Evolutionary conservation across 2,113 vertebrate genomes (phyloP), one percentile per base, ranked within the genome.

Genomic region (Tympanuchus pallidicinctus): DNA sequence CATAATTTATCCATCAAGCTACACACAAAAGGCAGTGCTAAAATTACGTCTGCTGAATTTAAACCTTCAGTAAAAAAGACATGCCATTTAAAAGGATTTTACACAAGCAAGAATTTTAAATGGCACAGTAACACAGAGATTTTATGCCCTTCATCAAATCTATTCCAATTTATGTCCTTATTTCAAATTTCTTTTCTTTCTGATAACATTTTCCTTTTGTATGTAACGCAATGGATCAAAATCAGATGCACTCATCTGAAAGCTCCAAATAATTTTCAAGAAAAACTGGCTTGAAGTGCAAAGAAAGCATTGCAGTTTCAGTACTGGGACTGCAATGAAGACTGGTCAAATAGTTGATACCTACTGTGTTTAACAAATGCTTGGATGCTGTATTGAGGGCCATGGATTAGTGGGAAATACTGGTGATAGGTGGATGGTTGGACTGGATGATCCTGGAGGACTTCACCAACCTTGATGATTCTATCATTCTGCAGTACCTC

Each of bases 1-100:
- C 14, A 42, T 82, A 71, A 93, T 77, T 88, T 36, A 95, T 76
- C 81, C 92, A 84, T 88, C 96, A 92, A 87, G 91, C 32, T 43
- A n/a, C 59, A 78, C 4, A 71, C 24, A 82, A 87, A 43, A 85
- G 86, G 91, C 72, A 92, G 78, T 4, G 79, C 91, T 32, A 61
- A 89, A 96, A 91, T 42, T 95, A 80, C 48, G 79, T 3, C 61
- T 74, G 73, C 85, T 74, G 89, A 85, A 90, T 10, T 54, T 36
- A 94, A 96, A 70, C 32, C 43, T 50, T 52, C 63, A 47, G 60
- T 66, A 40, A 73, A 89, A 67, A 65, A 57, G 52, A 50, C 77
- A 86, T 7, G 13, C 50, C 36, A 57, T 78, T 96, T 84, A 72
- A 89, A 92, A 86, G 83, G 80, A 36, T 52, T 83, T 94, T 36